Conservation (phyloP, 2,888 invertebrate genomes). For the Arenicola marina region DNA sequence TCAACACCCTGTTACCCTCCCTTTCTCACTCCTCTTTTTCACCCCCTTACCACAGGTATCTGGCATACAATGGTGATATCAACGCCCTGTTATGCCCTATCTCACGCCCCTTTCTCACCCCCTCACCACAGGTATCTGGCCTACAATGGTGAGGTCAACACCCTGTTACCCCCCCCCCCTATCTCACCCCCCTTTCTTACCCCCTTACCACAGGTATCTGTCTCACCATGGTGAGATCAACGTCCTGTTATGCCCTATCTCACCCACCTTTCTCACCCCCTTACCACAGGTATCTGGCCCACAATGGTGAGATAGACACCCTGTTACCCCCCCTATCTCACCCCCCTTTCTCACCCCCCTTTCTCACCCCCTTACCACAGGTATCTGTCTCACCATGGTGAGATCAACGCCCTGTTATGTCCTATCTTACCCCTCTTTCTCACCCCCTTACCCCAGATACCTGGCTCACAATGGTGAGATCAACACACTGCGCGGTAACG, state of each 20-base stretch:
- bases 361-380: not conserved
- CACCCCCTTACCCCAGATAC: slow-evolving; percentile 68
- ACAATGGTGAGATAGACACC: not conserved
- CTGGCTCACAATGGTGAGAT: slow-evolving; percentile 99
- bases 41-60: not conserved
- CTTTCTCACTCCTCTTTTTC: not conserved
- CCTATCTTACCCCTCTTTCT: no score
- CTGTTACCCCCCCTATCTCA: not conserved
- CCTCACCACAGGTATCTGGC: not conserved
- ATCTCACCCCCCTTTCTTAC: no score
- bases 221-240: no score
- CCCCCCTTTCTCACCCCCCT: no score
- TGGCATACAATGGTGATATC: not conserved
- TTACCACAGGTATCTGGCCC: not conserved
- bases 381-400: not conserved
- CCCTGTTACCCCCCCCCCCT: no score
- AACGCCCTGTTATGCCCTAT: no score
- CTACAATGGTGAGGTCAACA: not conserved
- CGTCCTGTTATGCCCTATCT: no score
- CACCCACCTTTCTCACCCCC: not conserved
- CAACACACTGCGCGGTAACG: slow-evolving; percentile 97
- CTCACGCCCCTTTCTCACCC: not conserved
- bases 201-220: no score
- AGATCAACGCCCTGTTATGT: not conserved
- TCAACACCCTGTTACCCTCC: no score